Base-by-base conservation (phyloP, 1,140 invertebrate species). In the Parasteatoda tepidariorum region DNA sequence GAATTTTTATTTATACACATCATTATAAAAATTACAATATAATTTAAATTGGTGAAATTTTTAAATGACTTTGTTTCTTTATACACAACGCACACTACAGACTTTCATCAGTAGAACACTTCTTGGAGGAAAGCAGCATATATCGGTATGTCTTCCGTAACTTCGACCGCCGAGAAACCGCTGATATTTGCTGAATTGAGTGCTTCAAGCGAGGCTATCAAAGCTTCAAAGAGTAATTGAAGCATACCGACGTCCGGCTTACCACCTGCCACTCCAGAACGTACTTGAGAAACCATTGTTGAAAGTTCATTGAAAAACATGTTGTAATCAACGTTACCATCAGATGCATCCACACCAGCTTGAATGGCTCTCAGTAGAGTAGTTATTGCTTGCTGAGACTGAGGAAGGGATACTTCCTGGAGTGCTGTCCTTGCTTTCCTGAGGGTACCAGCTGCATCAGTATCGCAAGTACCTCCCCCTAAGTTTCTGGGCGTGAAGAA, bases 231-330 rank as follows among this genome's bases (percentile, higher is more conserved):
- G 6, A 71, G 48, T 4, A 71, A 22, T 33, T 6, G 1, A 0
- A 31, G n/a, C 15, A 71, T 3, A 4, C 55, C 4, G 6, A 28
- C 28, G 2, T 18, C 26, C 2, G 68, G 24, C 2, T 6, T n/a
- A 0, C 22, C 3, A 2, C 24, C 11, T 7, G 24, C 7, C 3
- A 26, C 6, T 11, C 18, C 48, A 2, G 24, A 7, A 2, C 68
- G 41, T 3, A 71, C 68, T 30, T 57, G 41, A 1, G 68, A 55
- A 15, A 71, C 0, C 26, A 57, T 18, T 4, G 28, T 28, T n/a
- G 68, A 71, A 6, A 71, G 68, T 30, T 71, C 13, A 15, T 71
- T 71, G 28, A 71, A 71, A 26, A 71, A 71, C 2, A 48, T 30
- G 15, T 71, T 71, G 26, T n/a, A 71, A 13, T 71, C 41, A 11